Conservation (phyloP, 2,888 invertebrate species). For the Acrobasis repandana region DNA sequence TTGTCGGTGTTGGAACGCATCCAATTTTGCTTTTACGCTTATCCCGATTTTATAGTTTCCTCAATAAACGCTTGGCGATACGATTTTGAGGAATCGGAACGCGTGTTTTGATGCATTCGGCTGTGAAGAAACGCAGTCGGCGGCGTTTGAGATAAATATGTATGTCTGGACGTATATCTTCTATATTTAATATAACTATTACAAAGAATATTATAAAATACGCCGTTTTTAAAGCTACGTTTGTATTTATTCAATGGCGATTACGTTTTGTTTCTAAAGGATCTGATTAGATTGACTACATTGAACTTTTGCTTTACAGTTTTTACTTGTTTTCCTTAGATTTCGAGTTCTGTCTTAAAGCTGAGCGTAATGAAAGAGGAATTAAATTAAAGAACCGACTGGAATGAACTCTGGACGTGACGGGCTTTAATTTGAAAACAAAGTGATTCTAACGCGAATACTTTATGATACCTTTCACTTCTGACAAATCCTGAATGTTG, state of each 20-base stretch:
- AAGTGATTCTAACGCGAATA: neutral
- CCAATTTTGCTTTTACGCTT: slow-evolving; percentile 79
- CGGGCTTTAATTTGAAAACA: slow-evolving; percentile 5
- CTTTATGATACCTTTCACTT: neutral
- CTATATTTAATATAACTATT: neutral
- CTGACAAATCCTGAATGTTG: neutral
- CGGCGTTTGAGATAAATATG: neutral
- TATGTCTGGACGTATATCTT: neutral
- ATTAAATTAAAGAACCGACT: slow-evolving; percentile 18
- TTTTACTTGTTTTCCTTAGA: neutral
- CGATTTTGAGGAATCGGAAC: slow-evolving; percentile 43
- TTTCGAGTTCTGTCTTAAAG: slow-evolving; percentile 14
- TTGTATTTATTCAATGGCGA: no score
- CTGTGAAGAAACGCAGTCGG: slow-evolving; percentile 7
- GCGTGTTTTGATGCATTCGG: slow-evolving; percentile 15
- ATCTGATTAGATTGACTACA: no score
- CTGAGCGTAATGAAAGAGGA: slow-evolving; percentile 15
- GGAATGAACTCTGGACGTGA: slow-evolving; percentile 18
- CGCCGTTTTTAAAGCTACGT: no score
- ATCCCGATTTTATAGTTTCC: slow-evolving; percentile 78
- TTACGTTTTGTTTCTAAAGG: no score
- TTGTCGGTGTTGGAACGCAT: slow-evolving; percentile 68
- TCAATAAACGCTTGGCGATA: slow-evolving; percentile 72
- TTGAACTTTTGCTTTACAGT: neutral
- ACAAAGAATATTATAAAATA: no score